Evolutionary conservation across 2,888 invertebrate species (phyloP), one percentile per base, ranked within the genome.

Genomic region (Prionchulus punctatus): DNA sequence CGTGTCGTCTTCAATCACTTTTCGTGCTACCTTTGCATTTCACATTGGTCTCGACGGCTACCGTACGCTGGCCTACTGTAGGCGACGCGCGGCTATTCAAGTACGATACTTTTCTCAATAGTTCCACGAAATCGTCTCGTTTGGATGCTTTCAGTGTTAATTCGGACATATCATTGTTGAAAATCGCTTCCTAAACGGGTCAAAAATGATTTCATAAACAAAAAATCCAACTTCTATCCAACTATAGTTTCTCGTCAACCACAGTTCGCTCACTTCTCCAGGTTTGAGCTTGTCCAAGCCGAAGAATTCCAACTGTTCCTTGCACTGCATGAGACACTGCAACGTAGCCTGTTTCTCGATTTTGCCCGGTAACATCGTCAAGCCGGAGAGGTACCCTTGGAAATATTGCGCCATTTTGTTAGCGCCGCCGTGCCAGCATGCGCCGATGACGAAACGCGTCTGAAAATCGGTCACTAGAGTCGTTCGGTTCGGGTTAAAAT

Each of bases 371-470:
- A 86, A 74, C 53, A 89, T 80, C 31, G 85, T 85, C 60, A 91
- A 78, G 0, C 89, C 87, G 18, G 88, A 86, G 70, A 91, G 77
- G 73, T 86, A 86, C n/a, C 90, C 90, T 75, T 72, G 82, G 75
- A 89, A 81, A 73, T 85, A 83, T 73, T 94, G 92, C 68, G 85
- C 85, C 79, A 91, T 85, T 70, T 84, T 84, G 71, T 83, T 83
- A 49, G 64, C 61, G 43, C 69, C 62, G 43, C 66, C 86, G 75
- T 94, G 94, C 87, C 91, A 98, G 77, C 98, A 98, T 28, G 94
- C 96, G 1, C 96, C 98, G 0, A 96, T 84, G 0, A 86, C 84
- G 45, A 96, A 76, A 3, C 89, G 90, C 7, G 94, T 96, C 72
- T 67, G 64, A 57, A n/a, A n/a, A n/a, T n/a, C n/a, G n/a, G n/a